phyloP scores from a whole-genome alignment of 2,888 invertebrate genomes.

The Caenorhabditis zanzibari region DNA sequence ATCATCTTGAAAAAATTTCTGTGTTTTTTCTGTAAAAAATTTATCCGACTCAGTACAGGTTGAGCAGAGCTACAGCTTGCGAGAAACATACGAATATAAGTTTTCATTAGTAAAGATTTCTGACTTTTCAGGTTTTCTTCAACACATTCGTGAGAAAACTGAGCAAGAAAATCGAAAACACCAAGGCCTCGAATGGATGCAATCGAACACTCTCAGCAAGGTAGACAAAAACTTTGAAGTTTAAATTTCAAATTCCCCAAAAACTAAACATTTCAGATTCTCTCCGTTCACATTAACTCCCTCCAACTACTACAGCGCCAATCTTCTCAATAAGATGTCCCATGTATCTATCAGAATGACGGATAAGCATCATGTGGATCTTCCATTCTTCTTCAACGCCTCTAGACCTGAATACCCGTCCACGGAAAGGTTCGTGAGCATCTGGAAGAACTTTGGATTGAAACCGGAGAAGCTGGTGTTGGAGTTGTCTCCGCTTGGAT shows the following conservation, averaged over 20 bases:
- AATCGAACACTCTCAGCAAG: slow-evolving; percentile 43
- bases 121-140: slow-evolving; percentile 61
- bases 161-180: slow-evolving; percentile 19
- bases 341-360: slow-evolving; percentile 42
- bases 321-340: slow-evolving; percentile 53
- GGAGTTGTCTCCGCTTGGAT: slow-evolving; percentile 60
- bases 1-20: no score
- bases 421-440: slow-evolving; percentile 37
- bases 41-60: no score
- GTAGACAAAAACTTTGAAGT: slow-evolving; percentile 1
- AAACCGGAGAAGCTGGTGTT: slow-evolving; percentile 56
- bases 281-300: slow-evolving; percentile 46
- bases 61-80: no score
- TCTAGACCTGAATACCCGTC: slow-evolving; percentile 20
- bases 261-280: slow-evolving; percentile 36
- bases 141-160: slow-evolving; percentile 51
- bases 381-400: slow-evolving; percentile 40
- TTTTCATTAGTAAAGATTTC: no score
- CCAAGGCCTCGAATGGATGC: slow-evolving; percentile 54
- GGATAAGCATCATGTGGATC: slow-evolving; percentile 34
- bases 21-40: no score
- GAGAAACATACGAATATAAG: no score
- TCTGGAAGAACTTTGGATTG: slow-evolving; percentile 44
- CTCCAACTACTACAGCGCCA: slow-evolving; percentile 37
- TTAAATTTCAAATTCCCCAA: background rate